Base-by-base conservation (phyloP, 2,797 vertebrate species). In the Trichosurus vulpecula region DNA sequence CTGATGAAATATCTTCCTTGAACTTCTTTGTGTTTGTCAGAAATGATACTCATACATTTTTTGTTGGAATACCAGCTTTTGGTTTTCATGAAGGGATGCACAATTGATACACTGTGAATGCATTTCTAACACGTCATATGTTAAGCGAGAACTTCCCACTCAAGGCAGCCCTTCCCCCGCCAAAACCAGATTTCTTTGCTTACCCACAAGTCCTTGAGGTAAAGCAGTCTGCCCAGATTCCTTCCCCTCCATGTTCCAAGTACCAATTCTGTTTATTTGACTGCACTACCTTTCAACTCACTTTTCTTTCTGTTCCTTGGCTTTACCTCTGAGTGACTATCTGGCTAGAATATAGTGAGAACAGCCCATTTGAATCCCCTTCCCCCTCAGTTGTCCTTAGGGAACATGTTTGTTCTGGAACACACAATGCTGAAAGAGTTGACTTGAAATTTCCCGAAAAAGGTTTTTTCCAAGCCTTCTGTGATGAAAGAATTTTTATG, bases 321-420 rank as follows among this genome's bases (percentile, higher is more conserved):
- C 11, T 91, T 92, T 31, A 19, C 96, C 93, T 94, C 81, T 27
- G 30, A 54, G 52, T 66, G 54, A 91, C 55, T 19, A 30, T 81
- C 90, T 92, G 89, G 89, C 90, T 12, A 6, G 35, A 51, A 87
- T 93, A 74, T 87, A 92, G 4, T 90, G 54, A n/a, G 91, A 90
- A 53, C 2, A 13, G 2, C 16, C 22, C 27, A 94, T 95, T 94
- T 92, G 13, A 92, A 91, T 87, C 22, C 31, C 25, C 74, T 16
- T 55, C 53, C 12, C 1, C 3, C 51, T 92, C 56, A 51, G 91
- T 87, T 95, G 57, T 81, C 57, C 90, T 94, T 92, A 87, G 91
- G 58, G 25, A 92, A 91, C 90, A 93, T 91, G 81, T 95, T 97
- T 96, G 55, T 58, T 13, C 54, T 90, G 27, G 93, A 93, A 93